Base-by-base conservation (phyloP, 2,113 vertebrate species). In the Mastomys coucha region DNA sequence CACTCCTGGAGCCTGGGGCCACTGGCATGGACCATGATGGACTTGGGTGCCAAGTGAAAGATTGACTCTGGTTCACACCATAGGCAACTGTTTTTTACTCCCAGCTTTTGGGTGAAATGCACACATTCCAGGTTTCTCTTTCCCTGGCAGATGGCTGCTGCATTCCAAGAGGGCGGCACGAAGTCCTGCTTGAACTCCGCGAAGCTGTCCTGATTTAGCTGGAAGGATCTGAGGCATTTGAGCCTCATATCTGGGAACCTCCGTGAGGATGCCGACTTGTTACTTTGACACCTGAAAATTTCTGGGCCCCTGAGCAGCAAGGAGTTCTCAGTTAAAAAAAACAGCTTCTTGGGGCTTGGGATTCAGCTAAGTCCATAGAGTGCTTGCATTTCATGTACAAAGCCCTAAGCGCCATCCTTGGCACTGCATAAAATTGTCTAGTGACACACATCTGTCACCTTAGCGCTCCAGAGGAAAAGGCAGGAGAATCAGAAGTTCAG, bases 41-140 rank as follows among this genome's bases (percentile, higher is more conserved):
- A 91, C 67, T 10, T 73, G 96, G 82, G 49, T 85, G 91, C 1
- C 13, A 4, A 14, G 45, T 4, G 16, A 89, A 94, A 94, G 88
- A 93, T 63, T 94, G 81, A 76, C 63, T 86, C 81, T 2, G 7
- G 75, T 88, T 98, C n/a, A 49, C 81, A 17, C 80, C 1, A 4
- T 90, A 88, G 93, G 95, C 13, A 36, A 92, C 81, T 76, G 73
- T 39, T 90, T 96, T 98, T 89, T 92, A 33, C 96, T 97, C 95
- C 92, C 12, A 1, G 53, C 20, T 89, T 73, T 60, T 28, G 85
- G 80, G 77, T 88, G 56, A 95, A 69, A 94, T 39, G 88, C 28
- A 90, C 96, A 94, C 76, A 88, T 90, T 94, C 88, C 20, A 96
- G 70, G 42, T 51, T 8, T 13, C 60, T 16, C n/a, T 42, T 60